These are phyloP conservation scores for Phortica variegata DNA, from an alignment of 1,140 invertebrate species.

Conservation along the genomic window DNA sequence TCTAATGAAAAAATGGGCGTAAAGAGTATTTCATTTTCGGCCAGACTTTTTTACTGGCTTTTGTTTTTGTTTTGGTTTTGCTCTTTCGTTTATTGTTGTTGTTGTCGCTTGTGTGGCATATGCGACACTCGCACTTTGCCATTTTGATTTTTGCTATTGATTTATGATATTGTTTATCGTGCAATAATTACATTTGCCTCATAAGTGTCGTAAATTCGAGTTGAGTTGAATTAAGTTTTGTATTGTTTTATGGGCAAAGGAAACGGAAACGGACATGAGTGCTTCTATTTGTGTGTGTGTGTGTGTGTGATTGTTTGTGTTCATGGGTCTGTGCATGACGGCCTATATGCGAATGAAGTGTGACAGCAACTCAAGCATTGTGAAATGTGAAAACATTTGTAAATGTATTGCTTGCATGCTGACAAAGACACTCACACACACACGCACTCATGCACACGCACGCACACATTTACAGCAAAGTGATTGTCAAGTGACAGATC, in stretches of 20 bases:
- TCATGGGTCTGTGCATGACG: not conserved
- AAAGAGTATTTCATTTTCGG: slow-evolving; percentile 34
- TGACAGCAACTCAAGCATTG: slow-evolving; percentile 16
- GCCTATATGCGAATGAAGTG: not conserved
- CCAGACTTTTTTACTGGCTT: slow-evolving; percentile 12
- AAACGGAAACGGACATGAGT: too few relatives aligned
- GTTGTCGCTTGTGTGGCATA: slow-evolving; percentile 11
- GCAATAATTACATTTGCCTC: slow-evolving; percentile 40
- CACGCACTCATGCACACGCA: slow-evolving; percentile 3
- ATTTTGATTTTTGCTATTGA: slow-evolving; percentile 40
- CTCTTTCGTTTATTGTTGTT: slow-evolving; percentile 6
- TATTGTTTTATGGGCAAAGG: slow-evolving; percentile 4
- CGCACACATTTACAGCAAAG: slow-evolving; percentile 26
- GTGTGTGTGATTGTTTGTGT: not conserved
- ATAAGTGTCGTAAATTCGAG: slow-evolving; percentile 1
- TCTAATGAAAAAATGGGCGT: too few relatives aligned
- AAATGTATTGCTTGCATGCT: slow-evolving; percentile 24
- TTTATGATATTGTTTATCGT: slow-evolving; percentile 43
- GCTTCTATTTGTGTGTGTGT: not conserved
- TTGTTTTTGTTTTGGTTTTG: slow-evolving; percentile 2
- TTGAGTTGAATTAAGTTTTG: not conserved
- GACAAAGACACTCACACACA: slow-evolving; percentile 6
- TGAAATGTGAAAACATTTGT: slow-evolving; percentile 29
- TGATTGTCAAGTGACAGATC: slow-evolving; percentile 34
- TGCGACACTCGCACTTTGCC: too few relatives aligned